These are phyloP conservation scores for Coracopsis vasa DNA, from an alignment of 2,113 vertebrate genomes.

Conservation along the genomic window DNA sequence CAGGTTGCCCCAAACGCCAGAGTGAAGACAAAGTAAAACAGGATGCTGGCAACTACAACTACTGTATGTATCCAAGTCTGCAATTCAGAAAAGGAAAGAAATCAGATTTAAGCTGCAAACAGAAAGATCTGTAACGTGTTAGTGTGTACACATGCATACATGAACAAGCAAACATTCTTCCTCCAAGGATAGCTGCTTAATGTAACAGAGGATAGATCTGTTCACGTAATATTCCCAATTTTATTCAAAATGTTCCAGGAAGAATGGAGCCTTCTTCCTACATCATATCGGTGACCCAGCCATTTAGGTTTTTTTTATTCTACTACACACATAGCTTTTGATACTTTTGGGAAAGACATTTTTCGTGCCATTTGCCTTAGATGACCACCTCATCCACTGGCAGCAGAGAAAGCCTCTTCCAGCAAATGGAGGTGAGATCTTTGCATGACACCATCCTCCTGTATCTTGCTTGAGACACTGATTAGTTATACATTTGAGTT, in stretches of 20 bases:
- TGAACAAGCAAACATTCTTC: not conserved
- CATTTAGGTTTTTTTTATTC: not conserved
- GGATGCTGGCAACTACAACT: conserved; percentile 75
- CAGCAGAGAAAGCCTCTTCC: not conserved
- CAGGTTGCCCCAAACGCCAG: conserved; percentile 80
- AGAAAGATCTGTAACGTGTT: not conserved
- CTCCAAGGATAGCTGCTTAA: not conserved
- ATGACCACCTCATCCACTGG: not conserved
- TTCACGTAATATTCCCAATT: not conserved
- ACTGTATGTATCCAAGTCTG: conserved; percentile 87
- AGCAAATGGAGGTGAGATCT: not conserved
- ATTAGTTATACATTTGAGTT: not conserved
- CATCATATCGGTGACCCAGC: not conserved
- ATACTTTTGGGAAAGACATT: not conserved
- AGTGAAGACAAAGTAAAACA: conserved; percentile 80
- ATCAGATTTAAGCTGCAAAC: not conserved
- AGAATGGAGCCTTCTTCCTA: not conserved
- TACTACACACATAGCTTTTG: not conserved
- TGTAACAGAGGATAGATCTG: not conserved
- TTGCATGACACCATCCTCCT: not conserved
- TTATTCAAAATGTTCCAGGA: not conserved
- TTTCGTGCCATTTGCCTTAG: not conserved
- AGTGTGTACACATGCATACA: no score
- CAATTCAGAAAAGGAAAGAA: conserved; percentile 13
- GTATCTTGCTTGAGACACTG: not conserved